Evolutionary conservation across 2,113 vertebrate genomes (phyloP), one percentile per base, ranked within the genome.

Genomic region (Mesembrinibis cayennensis): DNA sequence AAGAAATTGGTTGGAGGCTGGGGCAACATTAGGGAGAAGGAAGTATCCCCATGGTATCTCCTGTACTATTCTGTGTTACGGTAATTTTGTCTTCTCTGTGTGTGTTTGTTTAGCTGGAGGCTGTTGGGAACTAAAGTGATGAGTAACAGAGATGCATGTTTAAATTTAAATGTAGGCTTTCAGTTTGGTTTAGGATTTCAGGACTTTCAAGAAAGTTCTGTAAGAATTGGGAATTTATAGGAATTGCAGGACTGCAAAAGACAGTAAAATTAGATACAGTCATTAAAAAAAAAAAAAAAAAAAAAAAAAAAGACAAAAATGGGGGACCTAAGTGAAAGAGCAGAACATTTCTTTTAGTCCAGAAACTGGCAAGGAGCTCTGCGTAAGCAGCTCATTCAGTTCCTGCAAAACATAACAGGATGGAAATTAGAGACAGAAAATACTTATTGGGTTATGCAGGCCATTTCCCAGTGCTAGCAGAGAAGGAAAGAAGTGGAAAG

Each of bases 381-480:
- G 59, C 0, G 0, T 58, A 72, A 76, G 45, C 62, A 74, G 36
- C 38, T 91, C 63, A 45, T 67, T 40, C 69, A 56, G 13, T 26
- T 90, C 59, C 50, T 83, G 58, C 80, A 93, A 88, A 90, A 44
- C 21, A 9, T 79, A 71, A 47, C 38, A 53, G 59, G 40, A 69
- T 82, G 71, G 82, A 96, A 90, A 95, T 74, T 62, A 55, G 32
- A 93, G 65, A 62, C 82, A 83, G 61, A 92, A 95, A 91, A 82
- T 79, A 73, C n/a, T 70, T 89, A 55, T 66, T 90, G 77, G 38
- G 38, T 78, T 89, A 61, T 45, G 30, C 34, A 66, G 71, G 30
- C 56, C 53, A 36, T 61, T 80, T 71, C 69, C 88, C 65, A 89
- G 32, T 16, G 63, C 74, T 84, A 42, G 65, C 79, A 80, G 67